phyloP scores from a whole-genome alignment of 2,113 vertebrate species.

The Sylvia atricapilla region DNA sequence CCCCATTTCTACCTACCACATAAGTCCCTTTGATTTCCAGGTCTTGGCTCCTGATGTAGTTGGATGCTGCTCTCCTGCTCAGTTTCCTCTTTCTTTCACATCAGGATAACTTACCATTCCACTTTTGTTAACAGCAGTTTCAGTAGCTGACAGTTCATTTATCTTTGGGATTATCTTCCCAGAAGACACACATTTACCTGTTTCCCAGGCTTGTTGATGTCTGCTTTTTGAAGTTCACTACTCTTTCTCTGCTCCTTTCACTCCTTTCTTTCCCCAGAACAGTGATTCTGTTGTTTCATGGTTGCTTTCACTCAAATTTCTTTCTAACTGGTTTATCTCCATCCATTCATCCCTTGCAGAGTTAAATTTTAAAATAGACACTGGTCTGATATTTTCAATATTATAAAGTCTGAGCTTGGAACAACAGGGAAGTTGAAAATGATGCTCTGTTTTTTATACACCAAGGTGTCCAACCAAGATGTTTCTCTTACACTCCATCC shows the following conservation, averaged over 20 bases:
- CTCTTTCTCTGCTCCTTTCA: background rate
- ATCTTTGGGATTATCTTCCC: conserved; percentile 38
- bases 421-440: background rate
- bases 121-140: background rate
- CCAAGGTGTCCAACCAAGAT: background rate
- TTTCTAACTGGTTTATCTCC: background rate
- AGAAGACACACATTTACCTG: conserved; percentile 12
- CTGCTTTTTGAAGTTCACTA: conserved; percentile 26
- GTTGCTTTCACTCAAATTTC: background rate
- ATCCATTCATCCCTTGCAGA: background rate
- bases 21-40: background rate
- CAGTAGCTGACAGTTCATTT: conserved; percentile 32
- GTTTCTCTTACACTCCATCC: background rate
- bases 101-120: conserved; percentile 14
- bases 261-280: conserved; percentile 9
- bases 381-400: background rate
- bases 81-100: conserved; percentile 11
- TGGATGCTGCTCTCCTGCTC: background rate
- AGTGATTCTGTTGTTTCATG: conserved; percentile 13
- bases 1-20: background rate
- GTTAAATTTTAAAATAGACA: background rate
- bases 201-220: background rate
- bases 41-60: background rate
- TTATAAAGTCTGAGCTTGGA: background rate
- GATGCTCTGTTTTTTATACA: background rate